Conservation (phyloP, 2,113 vertebrate genomes). For the Eulacestoma nigropectus region DNA sequence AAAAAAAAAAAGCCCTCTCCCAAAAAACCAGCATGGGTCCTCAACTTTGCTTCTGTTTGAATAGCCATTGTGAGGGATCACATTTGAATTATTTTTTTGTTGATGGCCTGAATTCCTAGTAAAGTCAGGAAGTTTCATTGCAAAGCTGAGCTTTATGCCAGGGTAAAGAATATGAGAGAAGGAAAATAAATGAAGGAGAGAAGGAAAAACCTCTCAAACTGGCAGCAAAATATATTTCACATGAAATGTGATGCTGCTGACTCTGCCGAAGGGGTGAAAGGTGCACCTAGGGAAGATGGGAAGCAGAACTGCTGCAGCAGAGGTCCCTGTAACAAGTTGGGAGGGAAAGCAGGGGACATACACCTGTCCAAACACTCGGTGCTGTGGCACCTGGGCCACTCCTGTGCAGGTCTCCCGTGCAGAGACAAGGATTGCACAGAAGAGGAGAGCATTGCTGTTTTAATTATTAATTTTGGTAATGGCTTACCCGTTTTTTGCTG, state of each 20-base stretch:
- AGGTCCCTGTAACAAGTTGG: background rate
- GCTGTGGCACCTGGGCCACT: accelerated
- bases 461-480: background rate
- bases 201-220: slow-evolving; percentile 2
- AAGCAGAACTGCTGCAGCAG: background rate
- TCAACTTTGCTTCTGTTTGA: slow-evolving; percentile 26
- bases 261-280: background rate
- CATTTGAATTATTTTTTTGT: background rate
- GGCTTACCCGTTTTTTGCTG: background rate
- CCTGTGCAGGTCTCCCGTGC: accelerated
- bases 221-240: background rate
- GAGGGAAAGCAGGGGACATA: background rate
- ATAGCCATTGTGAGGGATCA: background rate
- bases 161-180: background rate
- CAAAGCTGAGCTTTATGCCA: slow-evolving; percentile 3
- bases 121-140: slow-evolving; percentile 22
- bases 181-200: slow-evolving; percentile 31
- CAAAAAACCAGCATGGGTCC: background rate
- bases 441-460: background rate
- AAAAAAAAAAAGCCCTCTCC: background rate
- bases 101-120: background rate
- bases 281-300: background rate
- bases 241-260: background rate
- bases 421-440: background rate
- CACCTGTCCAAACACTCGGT: background rate